phyloP scores from a whole-genome alignment of 2,797 vertebrate genomes.

The Tangara arthus region DNA sequence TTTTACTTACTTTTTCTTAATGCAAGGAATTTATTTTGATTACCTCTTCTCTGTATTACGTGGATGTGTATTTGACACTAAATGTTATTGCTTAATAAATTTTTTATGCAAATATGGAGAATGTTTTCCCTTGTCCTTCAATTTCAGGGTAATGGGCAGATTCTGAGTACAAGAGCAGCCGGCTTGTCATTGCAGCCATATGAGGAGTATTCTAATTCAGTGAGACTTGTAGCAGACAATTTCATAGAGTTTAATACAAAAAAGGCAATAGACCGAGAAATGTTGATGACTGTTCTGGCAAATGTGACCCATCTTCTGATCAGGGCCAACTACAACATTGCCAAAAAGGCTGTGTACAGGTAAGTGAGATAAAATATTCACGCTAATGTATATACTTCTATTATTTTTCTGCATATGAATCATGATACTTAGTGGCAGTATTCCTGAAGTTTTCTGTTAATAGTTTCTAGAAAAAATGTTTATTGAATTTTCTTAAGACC shows the following conservation, averaged over 20 bases:
- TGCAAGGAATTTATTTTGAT: not conserved
- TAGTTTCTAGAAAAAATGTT: not conserved
- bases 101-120: not conserved
- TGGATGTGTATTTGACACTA: not conserved
- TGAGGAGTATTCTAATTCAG: conserved; percentile 74
- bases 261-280: conserved; percentile 78
- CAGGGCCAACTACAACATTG: conserved; percentile 81
- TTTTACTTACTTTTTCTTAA: not conserved
- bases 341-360: conserved; percentile 79
- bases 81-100: not conserved
- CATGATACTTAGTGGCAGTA: not conserved
- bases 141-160: conserved; percentile 82
- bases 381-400: not conserved
- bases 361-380: conserved; percentile 41
- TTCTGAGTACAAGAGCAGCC: conserved; percentile 71
- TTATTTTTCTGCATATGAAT: not conserved
- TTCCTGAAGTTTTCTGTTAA: not conserved
- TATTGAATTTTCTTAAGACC: not conserved
- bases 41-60: not conserved
- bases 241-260: conserved; percentile 79
- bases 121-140: not conserved
- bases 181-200: conserved; percentile 75
- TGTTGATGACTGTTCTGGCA: conserved; percentile 83
- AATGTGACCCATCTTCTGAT: conserved; percentile 82
- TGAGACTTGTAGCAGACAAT: conserved; percentile 75